Conservation (phyloP, 2,888 invertebrate species). For the Cyrtodaria siliqua region DNA sequence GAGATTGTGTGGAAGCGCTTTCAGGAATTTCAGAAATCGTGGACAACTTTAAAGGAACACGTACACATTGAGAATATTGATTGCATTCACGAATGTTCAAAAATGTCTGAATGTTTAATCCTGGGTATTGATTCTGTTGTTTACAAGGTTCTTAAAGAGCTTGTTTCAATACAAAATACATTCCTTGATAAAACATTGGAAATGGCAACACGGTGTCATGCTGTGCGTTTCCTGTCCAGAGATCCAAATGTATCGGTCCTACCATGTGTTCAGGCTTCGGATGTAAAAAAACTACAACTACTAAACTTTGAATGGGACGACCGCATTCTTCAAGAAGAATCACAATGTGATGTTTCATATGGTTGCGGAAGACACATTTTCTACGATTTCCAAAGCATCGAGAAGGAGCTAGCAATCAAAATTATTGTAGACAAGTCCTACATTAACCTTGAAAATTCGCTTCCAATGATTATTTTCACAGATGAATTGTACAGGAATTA, state of each 20-base stretch:
- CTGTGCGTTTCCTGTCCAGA: constrained; percentile 38
- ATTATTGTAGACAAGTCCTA: constrained; percentile 44
- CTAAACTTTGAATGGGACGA: background rate
- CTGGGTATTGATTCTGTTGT: constrained; percentile 35
- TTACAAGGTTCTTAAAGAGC: constrained; percentile 37
- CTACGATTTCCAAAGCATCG: constrained; percentile 64
- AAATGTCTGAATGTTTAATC: constrained; percentile 55
- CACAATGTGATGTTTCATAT: constrained; percentile 49
- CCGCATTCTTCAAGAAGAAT: constrained; percentile 37
- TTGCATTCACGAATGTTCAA: constrained; percentile 21
- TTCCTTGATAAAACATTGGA: constrained; percentile 49
- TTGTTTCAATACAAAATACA: constrained; percentile 57
- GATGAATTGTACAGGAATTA: constrained; percentile 67
- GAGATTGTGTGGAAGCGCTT: constrained; percentile 7
- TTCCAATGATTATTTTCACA: constrained; percentile 56
- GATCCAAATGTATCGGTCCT: constrained; percentile 12
- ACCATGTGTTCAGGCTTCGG: constrained; percentile 26
- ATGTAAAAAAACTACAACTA: constrained; percentile 18
- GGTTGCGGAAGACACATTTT: constrained; percentile 47
- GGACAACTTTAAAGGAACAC: constrained; percentile 6
- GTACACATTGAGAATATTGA: background rate
- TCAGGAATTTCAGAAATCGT: constrained; percentile 8
- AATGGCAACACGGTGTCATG: constrained; percentile 13
- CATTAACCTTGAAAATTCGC: constrained; percentile 16
- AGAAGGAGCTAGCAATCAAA: constrained; percentile 47